phyloP scores from a whole-genome alignment of 2,113 vertebrate species.

The Dendropsophus ebraccatus region DNA sequence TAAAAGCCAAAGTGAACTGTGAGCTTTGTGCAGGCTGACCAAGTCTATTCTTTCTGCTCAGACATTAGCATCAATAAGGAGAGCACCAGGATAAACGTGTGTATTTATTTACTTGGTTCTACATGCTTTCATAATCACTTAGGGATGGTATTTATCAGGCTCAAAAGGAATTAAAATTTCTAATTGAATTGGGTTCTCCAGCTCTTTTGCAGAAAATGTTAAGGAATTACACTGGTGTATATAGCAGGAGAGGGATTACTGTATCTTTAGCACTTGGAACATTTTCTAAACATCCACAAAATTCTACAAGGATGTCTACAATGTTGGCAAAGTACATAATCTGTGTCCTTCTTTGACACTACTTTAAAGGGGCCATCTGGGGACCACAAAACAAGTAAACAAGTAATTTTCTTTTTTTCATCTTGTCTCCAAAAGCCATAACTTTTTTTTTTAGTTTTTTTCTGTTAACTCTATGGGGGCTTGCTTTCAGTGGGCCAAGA shows the following conservation, averaged over 20 bases:
- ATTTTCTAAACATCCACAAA: not conserved
- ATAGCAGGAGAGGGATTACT: not conserved
- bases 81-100: slow-evolving; percentile 49
- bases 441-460: no score
- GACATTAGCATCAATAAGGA: slow-evolving; percentile 45
- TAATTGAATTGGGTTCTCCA: not conserved
- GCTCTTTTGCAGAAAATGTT: not conserved
- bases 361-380: no score
- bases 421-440: no score
- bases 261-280: not conserved
- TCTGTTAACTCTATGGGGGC: no score
- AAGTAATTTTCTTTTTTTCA: no score
- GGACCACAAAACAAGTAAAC: no score
- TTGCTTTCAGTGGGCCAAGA: no score
- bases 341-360: not conserved
- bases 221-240: not conserved
- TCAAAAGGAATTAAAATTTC: not conserved
- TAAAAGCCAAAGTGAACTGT: slow-evolving; percentile 22
- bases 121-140: slow-evolving; percentile 41
- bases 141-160: slow-evolving; percentile 20
- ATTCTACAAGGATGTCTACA: not conserved
- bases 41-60: not conserved
- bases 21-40: slow-evolving; percentile 31
- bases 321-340: not conserved
- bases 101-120: slow-evolving; percentile 40